Conservation (phyloP, 2,888 invertebrate species). For the Phyllotreta cruciferae region DNA sequence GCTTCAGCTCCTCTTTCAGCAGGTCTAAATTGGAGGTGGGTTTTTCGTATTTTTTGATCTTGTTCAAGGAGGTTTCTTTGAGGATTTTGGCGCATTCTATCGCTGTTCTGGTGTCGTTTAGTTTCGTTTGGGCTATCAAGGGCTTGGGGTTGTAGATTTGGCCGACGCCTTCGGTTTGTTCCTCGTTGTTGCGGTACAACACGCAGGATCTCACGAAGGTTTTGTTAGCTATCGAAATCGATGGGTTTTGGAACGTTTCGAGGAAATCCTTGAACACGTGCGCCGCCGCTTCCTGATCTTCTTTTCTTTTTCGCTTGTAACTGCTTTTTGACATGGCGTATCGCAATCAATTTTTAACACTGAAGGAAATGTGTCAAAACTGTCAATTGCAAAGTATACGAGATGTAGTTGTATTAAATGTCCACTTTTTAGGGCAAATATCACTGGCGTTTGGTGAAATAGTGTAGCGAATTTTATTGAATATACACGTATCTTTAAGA, state of each 20-base stretch:
- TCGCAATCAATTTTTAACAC: no score
- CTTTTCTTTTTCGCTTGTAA: constrained; percentile 62
- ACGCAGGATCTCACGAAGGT: constrained; percentile 84
- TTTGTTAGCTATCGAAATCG: constrained; percentile 67
- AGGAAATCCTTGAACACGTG: constrained; percentile 96
- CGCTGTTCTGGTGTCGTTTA: constrained; percentile 66
- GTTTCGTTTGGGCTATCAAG: constrained; percentile 63
- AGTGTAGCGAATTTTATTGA: no score
- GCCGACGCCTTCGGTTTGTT: constrained; percentile 71
- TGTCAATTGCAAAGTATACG: no score
- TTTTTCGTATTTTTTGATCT: constrained; percentile 75
- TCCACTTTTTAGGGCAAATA: no score
- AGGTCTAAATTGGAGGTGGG: constrained; percentile 96
- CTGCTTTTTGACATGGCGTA: constrained; percentile 35
- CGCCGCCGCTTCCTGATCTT: constrained; percentile 87
- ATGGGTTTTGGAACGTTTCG: constrained; percentile 83
- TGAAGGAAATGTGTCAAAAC: no score
- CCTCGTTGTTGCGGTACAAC: constrained; percentile 87
- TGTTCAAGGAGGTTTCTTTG: constrained; percentile 66
- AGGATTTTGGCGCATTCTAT: constrained; percentile 71
- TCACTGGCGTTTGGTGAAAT: no score
- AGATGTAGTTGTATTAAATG: no score
- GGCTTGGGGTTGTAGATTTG: constrained; percentile 91
- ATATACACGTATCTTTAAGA: no score
- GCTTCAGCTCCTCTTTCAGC: constrained; percentile 95